These are phyloP conservation scores for Meliscaeva auricollis DNA, from an alignment of 2,888 invertebrate species.

Conservation along the genomic window DNA sequence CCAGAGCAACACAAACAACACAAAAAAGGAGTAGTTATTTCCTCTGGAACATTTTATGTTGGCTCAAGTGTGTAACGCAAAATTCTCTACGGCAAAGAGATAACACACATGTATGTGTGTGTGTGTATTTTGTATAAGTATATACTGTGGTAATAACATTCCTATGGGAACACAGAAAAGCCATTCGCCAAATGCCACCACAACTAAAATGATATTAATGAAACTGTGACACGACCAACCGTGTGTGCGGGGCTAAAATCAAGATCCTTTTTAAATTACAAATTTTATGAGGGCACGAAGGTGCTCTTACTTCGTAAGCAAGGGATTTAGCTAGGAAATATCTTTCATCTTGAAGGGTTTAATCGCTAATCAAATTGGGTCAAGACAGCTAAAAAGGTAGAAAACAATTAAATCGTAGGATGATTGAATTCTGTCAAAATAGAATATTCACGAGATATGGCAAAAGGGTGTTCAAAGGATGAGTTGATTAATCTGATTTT, in stretches of 20 bases:
- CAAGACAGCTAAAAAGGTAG: constrained; percentile 25
- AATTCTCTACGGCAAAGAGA: constrained; percentile 2
- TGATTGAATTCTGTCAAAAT: not conserved
- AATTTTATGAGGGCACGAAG: constrained; percentile 23
- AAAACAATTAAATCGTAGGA: constrained; percentile 17
- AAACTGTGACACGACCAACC: constrained; percentile 27
- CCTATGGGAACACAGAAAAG: constrained; percentile 37
- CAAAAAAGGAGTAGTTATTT: constrained; percentile 18
- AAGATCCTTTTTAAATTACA: constrained; percentile 18
- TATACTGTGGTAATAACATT: constrained; percentile 40
- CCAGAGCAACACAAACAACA: not conserved
- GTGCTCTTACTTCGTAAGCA: not conserved
- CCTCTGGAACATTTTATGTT: constrained; percentile 24
- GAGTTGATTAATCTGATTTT: constrained; percentile 6
- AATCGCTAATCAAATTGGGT: constrained; percentile 24
- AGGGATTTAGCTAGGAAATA: not conserved
- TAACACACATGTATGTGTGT: not conserved
- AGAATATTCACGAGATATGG: not conserved
- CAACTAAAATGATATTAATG: constrained; percentile 41
- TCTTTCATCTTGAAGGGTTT: constrained; percentile 19
- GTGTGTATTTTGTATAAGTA: too few species aligned
- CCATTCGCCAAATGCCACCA: constrained; percentile 31
- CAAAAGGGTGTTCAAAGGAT: not conserved
- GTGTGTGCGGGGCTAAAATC: not conserved
- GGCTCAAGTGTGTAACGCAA: constrained; percentile 20